Conservation (phyloP, 2,797 vertebrate species). For the Dromococcyx pavoninus region DNA sequence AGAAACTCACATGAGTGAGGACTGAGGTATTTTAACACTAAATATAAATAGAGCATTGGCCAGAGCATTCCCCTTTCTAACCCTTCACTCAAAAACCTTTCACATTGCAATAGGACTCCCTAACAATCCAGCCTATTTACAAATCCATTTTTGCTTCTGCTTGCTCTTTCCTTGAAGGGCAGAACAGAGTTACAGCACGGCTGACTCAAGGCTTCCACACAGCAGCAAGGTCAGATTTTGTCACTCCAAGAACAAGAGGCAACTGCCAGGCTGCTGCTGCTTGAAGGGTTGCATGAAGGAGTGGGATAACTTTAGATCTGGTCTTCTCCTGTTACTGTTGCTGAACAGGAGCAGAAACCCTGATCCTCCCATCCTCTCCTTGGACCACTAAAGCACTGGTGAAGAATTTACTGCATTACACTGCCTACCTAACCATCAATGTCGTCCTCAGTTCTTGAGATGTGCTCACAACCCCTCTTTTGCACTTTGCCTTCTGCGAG, state of each 20-base stretch:
- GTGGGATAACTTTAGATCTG: neutral
- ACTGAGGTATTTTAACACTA: neutral
- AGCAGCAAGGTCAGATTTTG: neutral
- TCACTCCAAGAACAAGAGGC: neutral
- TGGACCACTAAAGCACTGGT: no score
- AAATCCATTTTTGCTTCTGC: neutral
- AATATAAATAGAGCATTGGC: neutral
- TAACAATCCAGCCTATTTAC: neutral
- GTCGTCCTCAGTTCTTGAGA: neutral
- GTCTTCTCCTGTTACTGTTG: neutral
- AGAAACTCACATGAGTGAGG: neutral
- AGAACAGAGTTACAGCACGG: neutral
- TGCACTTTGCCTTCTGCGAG: neutral
- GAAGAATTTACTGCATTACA: neutral
- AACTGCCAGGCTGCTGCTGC: neutral
- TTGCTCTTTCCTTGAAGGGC: neutral
- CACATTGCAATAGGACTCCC: neutral
- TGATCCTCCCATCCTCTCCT: neutral
- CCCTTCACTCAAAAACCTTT: neutral
- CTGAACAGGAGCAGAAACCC: neutral
- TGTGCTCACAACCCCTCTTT: neutral
- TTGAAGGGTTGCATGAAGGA: neutral
- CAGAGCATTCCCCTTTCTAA: neutral
- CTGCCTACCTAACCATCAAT: fast-evolving
- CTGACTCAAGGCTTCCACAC: neutral